Evolutionary conservation across 2,797 vertebrate species (phyloP).

Genomic region (Calcarius lapponicus): DNA sequence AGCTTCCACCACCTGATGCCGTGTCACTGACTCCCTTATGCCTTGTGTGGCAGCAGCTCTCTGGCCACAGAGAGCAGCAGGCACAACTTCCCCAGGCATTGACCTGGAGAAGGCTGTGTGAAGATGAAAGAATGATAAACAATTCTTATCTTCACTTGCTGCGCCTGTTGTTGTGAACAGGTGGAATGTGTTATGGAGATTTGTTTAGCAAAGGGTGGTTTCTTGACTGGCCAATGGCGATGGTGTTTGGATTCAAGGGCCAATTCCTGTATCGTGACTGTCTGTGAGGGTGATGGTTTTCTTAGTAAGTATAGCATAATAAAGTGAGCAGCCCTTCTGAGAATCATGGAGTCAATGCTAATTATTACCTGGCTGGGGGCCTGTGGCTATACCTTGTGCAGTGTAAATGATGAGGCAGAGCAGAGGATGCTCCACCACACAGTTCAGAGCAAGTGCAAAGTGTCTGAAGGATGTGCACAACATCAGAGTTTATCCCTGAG

Average conservation of each 20-base stretch:
- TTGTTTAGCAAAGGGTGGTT: neutral
- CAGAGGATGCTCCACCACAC: neutral
- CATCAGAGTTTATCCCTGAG: neutral
- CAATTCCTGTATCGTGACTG: neutral
- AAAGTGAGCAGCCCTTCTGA: neutral
- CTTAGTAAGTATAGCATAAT: neutral
- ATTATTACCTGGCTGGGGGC: neutral
- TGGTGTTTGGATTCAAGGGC: neutral
- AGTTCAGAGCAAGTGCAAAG: neutral
- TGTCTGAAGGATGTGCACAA: neutral
- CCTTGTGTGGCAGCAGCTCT: neutral
- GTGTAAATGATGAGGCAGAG: neutral
- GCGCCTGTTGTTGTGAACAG: neutral
- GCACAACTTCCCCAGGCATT: neutral
- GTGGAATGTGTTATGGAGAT: neutral
- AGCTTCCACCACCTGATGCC: neutral
- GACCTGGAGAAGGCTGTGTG: neutral
- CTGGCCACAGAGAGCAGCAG: neutral
- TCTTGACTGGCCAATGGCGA: neutral
- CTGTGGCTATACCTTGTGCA: neutral
- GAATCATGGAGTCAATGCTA: neutral
- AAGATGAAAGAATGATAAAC: neutral
- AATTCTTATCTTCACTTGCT: neutral
- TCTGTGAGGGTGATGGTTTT: neutral
- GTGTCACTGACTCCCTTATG: neutral